Percentiles rank a stretch among this genome's conserved stretches.
phyloP scores from a whole-genome alignment of 2,888 invertebrate species.

The Heliconius ethilla region DNA sequence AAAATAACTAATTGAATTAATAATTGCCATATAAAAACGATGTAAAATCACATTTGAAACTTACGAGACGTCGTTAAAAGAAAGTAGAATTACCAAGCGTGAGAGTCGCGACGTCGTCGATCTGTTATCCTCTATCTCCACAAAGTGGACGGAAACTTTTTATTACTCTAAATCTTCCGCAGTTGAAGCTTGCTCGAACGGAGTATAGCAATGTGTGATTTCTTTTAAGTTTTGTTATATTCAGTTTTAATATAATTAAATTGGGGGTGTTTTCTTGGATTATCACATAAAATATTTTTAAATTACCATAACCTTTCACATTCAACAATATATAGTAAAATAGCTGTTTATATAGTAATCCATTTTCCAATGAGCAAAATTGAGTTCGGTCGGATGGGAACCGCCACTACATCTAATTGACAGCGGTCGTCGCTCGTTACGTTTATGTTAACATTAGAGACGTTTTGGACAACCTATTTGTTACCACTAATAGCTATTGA shows the following conservation, averaged over 20 bases:
- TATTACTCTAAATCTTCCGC: conserved; percentile 6
- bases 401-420: conserved; percentile 9
- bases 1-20: not conserved
- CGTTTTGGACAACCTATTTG: conserved; percentile 12
- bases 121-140: conserved; percentile 9
- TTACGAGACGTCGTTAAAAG: not conserved
- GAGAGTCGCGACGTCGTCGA: conserved; percentile 4
- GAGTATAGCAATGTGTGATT: not conserved
- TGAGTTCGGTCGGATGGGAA: conserved; percentile 11
- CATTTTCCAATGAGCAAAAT: not conserved
- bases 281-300: too few relatives aligned
- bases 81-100: not conserved
- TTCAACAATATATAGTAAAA: not conserved
- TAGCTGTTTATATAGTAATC: not conserved
- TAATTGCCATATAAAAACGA: not conserved
- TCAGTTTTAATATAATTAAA: not conserved
- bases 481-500: not conserved
- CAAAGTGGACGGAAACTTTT: conserved; percentile 15
- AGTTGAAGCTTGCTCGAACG: not conserved
- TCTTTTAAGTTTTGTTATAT: not conserved
- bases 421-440: conserved; percentile 9
- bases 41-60: not conserved
- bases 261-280: too few relatives aligned
- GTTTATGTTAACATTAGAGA: conserved; percentile 17
- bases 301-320: not conserved